These are phyloP conservation scores for Aspidiotus rigidus DNA, from an alignment of 2,888 invertebrate species.

Conservation along the genomic window DNA sequence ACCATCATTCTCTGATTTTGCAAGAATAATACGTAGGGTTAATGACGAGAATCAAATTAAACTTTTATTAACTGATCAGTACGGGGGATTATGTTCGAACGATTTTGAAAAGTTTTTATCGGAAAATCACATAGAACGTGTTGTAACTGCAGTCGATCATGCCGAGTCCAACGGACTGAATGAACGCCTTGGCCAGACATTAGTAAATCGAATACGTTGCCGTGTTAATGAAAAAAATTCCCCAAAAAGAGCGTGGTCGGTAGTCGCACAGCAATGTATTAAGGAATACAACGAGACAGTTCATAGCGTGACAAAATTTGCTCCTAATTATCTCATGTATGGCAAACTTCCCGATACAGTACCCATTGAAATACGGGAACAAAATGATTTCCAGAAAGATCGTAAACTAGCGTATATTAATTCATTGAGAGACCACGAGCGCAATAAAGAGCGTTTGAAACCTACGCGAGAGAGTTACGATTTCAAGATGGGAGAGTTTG, in stretches of 20 bases:
- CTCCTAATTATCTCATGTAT: conserved; percentile 37
- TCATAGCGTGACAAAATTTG: conserved; percentile 37
- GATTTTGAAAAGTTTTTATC: conserved; percentile 12
- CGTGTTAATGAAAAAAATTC: conserved; percentile 34
- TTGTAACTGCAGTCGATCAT: conserved; percentile 37
- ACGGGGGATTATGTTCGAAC: conserved; percentile 15
- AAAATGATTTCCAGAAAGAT: conserved; percentile 31
- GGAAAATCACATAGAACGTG: conserved; percentile 17
- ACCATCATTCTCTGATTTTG: conserved; percentile 39
- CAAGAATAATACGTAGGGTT: conserved; percentile 36
- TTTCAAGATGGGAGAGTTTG: conserved; percentile 14
- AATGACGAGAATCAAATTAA: conserved; percentile 5
- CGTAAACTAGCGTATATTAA: conserved; percentile 29
- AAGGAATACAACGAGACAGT: conserved; percentile 36
- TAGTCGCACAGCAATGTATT: conserved; percentile 36
- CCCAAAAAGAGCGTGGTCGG: conserved; percentile 35
- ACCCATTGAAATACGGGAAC: conserved; percentile 18
- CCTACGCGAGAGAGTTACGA: background rate
- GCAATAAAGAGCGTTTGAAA: conserved; percentile 28
- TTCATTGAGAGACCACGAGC: conserved; percentile 27
- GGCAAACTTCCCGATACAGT: conserved; percentile 28
- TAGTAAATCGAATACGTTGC: conserved; percentile 37
- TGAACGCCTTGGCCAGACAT: conserved; percentile 38
- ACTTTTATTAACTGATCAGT: conserved; percentile 15
- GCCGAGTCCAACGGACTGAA: conserved; percentile 38